Percentiles rank a stretch among this genome's conserved stretches.
Evolutionary conservation across 30 jellyfish, hydroid and myxozoan species (phyloP).

Genomic region (Turritopsis dohrnii): DNA sequence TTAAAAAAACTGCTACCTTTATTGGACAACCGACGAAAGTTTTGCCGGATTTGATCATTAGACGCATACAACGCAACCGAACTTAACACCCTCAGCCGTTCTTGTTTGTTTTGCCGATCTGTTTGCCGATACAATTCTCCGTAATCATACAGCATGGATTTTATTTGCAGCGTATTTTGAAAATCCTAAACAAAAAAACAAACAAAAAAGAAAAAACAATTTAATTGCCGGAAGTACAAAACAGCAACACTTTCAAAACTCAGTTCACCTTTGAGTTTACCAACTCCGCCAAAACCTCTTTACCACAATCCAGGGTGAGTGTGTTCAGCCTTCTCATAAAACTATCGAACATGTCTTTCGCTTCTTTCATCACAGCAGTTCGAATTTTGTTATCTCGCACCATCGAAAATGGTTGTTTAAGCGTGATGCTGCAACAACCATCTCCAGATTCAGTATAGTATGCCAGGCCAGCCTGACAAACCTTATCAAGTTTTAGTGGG

Average conservation of each 20-base stretch:
- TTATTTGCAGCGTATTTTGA: slow-evolving; percentile 43
- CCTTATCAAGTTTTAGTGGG: background rate
- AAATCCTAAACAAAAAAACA: slow-evolving; percentile 35
- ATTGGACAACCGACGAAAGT: slow-evolving; percentile 48
- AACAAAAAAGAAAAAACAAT: too few relatives aligned
- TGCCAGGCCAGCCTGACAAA: background rate
- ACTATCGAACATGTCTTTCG: slow-evolving; percentile 47
- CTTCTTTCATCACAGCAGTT: slow-evolving; percentile 33
- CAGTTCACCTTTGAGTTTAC: slow-evolving; percentile 46
- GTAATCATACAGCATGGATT: slow-evolving; percentile 39
- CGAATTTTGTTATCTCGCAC: background rate
- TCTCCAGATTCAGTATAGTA: background rate
- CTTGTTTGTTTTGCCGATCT: slow-evolving; percentile 44
- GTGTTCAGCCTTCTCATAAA: slow-evolving; percentile 48
- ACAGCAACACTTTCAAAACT: background rate
- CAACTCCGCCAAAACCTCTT: slow-evolving; percentile 40
- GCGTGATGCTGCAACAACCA: background rate
- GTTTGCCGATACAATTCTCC: slow-evolving; percentile 53
- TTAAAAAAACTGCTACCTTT: slow-evolving; percentile 10
- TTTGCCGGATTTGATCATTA: slow-evolving; percentile 50
- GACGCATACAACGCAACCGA: slow-evolving; percentile 71
- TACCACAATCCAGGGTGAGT: slow-evolving; percentile 62
- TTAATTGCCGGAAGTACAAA: background rate
- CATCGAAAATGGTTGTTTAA: background rate
- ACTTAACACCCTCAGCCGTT: slow-evolving; percentile 58